phyloP scores from a whole-genome alignment of 2,797 vertebrate genomes.

The Neosalanx taihuensis region DNA sequence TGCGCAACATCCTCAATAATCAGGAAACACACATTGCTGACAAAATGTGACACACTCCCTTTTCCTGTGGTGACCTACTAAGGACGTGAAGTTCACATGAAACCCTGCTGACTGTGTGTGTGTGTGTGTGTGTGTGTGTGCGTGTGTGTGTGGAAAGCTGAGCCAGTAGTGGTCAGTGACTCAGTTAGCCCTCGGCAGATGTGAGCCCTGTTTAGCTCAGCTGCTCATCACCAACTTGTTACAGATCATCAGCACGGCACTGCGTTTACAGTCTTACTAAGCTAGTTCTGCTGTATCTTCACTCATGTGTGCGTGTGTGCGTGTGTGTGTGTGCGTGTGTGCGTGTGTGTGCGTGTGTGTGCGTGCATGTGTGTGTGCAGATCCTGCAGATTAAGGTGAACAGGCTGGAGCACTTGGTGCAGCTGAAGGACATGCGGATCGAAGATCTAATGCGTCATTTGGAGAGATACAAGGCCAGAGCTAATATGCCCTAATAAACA shows the following conservation, averaged over 20 bases:
- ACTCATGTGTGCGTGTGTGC: constrained; percentile 10
- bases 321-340: constrained; percentile 23
- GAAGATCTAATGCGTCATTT: constrained; percentile 66
- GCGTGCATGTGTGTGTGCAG: constrained; percentile 51
- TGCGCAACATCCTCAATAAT: constrained; percentile 13
- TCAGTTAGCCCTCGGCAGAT: constrained; percentile 56
- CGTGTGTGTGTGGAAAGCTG: constrained; percentile 48
- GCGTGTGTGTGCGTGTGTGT: constrained; percentile 22
- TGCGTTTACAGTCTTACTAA: neutral
- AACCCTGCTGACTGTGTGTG: constrained; percentile 22
- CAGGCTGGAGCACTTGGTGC: constrained; percentile 76
- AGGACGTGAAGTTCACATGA: constrained; percentile 29
- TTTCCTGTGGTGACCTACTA: constrained; percentile 23
- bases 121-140: constrained; percentile 8
- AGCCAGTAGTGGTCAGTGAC: constrained; percentile 63
- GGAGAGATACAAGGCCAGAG: constrained; percentile 61
- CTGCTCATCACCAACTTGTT: constrained; percentile 21
- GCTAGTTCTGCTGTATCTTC: neutral
- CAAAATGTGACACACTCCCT: constrained; percentile 35
- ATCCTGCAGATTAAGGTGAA: constrained; percentile 80
- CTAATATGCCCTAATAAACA: constrained; percentile 39
- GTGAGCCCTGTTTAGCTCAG: constrained; percentile 31
- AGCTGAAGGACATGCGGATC: constrained; percentile 76
- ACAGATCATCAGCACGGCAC: constrained; percentile 6
- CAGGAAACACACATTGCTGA: constrained; percentile 38